Evolutionary conservation across 2,113 vertebrate species (phyloP), one percentile per base, ranked within the genome.

Genomic region (Arothron firmamentum): DNA sequence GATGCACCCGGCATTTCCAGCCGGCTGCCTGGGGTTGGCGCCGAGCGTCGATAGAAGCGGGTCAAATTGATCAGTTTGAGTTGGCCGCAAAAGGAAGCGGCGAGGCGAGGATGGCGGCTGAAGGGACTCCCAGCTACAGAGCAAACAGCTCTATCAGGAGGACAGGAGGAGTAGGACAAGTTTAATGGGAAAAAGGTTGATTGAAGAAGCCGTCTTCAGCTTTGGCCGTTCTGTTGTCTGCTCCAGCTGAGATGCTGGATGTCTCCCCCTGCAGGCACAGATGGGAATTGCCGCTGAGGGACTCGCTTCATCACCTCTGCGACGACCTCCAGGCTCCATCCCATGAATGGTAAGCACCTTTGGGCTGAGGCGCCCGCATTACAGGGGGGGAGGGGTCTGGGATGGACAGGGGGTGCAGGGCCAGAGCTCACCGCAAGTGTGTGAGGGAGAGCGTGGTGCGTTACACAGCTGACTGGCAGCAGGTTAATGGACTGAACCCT

Each of bases 281-380:
- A 73, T 72, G 66, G 70, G 59, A 57, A 62, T 38, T 69, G 72
- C 57, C 72, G 67, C 62, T 46, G 21, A 57, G 66, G 71, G 71
- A 78, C 52, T 65, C 51, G 3, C 52, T 62, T 60, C 65, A 54
- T 74, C 72, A 64, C 70, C 64, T 72, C 38, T 18, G 62, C 28
- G 31, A 34, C 43, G 56, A 57, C 62, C 50, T 66, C 45, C 6
- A 41, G 61, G 76, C 46, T 69, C 61, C 82, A 80, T 66, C 67
- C 75, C 67, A 79, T 76, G 80, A 85, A 86, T 79, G 68, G 75
- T 57, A 83, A 85, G 63, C 75, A 79, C 67, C 66, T 59, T 62
- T 68, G 78, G 68, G 75, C 60, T 73, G 62, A 46, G 62, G 47
- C 2, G 17, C 23, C 46, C 43, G 21, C 1, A 31, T 25, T 20